phyloP scores from a whole-genome alignment of 2,113 vertebrate genomes.

The Rhinoptilus africanus region DNA sequence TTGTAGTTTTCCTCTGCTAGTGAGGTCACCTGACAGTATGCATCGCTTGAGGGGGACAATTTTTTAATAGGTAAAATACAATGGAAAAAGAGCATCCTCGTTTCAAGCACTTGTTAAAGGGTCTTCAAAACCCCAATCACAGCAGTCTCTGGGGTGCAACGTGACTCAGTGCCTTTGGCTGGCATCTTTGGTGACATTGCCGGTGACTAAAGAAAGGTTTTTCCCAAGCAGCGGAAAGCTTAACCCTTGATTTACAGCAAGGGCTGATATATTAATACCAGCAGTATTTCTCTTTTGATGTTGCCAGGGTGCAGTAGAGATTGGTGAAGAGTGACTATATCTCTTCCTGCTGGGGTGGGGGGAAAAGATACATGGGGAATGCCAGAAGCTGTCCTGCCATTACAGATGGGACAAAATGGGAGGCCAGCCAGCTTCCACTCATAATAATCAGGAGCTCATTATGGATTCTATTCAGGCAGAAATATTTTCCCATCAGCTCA shows the following conservation, averaged over 20 bases:
- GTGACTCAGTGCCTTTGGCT: not conserved
- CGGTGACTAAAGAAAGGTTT: not conserved
- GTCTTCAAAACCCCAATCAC: not conserved
- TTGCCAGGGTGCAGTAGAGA: not conserved
- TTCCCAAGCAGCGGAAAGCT: not conserved
- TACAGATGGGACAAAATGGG: not conserved
- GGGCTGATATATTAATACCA: not conserved
- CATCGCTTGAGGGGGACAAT: not conserved
- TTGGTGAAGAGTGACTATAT: not conserved
- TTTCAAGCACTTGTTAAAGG: not conserved
- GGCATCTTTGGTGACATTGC: fast-evolving
- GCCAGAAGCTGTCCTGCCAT: not conserved
- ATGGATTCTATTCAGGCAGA: slow-evolving; percentile 67
- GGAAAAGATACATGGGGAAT: not conserved
- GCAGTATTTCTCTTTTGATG: not conserved
- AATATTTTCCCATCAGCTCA: slow-evolving; percentile 63
- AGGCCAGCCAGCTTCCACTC: not conserved
- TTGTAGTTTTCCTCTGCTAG: not conserved
- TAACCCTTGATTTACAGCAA: not conserved
- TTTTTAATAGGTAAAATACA: not conserved
- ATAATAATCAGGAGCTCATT: not conserved
- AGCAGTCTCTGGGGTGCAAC: not conserved
- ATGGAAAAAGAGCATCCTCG: not conserved
- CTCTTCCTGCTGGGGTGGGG: not conserved
- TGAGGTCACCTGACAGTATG: not conserved